Evolutionary conservation across 2,888 invertebrate genomes (phyloP), one percentile per base, ranked within the genome.

Genomic region (Pristionchus exspectatus): DNA sequence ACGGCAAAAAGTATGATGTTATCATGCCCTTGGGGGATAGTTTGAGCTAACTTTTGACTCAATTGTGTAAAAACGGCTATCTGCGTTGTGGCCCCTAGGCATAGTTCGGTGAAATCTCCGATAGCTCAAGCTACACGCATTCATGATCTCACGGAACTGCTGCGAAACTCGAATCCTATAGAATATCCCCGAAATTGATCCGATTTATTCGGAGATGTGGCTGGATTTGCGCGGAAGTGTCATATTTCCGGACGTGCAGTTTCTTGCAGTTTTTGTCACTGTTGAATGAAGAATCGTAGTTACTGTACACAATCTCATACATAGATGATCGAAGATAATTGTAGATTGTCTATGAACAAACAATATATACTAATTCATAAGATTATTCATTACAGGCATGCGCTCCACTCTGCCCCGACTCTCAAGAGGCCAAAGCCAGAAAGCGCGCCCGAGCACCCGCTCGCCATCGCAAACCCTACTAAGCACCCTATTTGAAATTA

Each of bases 361-460:
- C 38, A 3, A 2, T 2, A 38, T 38, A 38, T 5, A 50, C 3
- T 50, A 50, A 50, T 50, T 50, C 44, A 50, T 50, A 50, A 50
- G 5, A 7, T 38, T 2, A 44, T 74, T 18, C 7, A 12, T 81
- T 81, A 4, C 81, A 81, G 81, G 81, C 81, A n/a, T 81, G 81
- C 18, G 81, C 81, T 10, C 81, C 81, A 2, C 81, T 81, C 81
- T 81, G 81, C 50, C 81, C 81, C 50, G 81, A 81, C 18, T 81
- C 81, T 16, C 50, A 50, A 50, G 81, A 81, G 10, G 44, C 81
- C 12, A 81, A 81, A 33, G 81, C 50, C 0, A 50, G 81, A n/a
- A 81, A 81, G 14, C 38, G 27, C 2, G 81, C 81, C 81, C 44
- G 81, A 27, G 50, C 44, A n/a, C 81, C 81, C 10, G n/a, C 12